Percentiles rank a stretch among this genome's conserved stretches.
phyloP scores from a whole-genome alignment of 1,140 invertebrate genomes.

The Drosophila watanabei region DNA sequence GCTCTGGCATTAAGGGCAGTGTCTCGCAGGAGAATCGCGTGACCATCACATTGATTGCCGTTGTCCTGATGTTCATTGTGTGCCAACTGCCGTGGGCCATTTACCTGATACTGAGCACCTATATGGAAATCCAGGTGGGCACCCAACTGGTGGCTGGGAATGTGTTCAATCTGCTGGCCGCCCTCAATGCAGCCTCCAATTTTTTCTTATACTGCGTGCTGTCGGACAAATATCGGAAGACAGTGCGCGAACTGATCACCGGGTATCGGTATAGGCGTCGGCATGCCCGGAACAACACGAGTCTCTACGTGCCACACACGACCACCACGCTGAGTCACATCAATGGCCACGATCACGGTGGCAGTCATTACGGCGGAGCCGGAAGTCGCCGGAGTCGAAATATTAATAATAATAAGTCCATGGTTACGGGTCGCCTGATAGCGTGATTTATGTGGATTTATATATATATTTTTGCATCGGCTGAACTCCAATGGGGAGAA shows the following conservation, averaged over 20 bases:
- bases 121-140: conserved; percentile 58
- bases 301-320: conserved; percentile 69
- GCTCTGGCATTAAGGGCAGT: conserved; percentile 58
- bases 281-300: conserved; percentile 71
- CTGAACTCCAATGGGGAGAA: conserved; percentile 2
- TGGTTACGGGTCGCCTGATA: conserved; percentile 53
- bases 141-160: conserved; percentile 87
- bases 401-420: conserved; percentile 11
- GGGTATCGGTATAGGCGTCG: conserved; percentile 78
- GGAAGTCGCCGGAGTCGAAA: conserved; percentile 53
- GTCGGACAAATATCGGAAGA: conserved; percentile 91
- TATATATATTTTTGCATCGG: not conserved
- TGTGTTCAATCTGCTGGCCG: conserved; percentile 90
- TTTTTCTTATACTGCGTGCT: conserved; percentile 93
- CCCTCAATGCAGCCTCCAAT: conserved; percentile 91
- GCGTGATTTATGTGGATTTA: conserved; percentile 37
- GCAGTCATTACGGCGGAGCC: conserved; percentile 21
- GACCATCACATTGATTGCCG: conserved; percentile 91
- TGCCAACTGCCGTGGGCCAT: conserved; percentile 90
- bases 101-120: conserved; percentile 65
- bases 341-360: conserved; percentile 45
- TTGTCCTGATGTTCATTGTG: conserved; percentile 91
- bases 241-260: conserved; percentile 89
- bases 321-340: conserved; percentile 67
- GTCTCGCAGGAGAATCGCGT: conserved; percentile 90